Evolutionary conservation across 2,888 invertebrate genomes (phyloP).

Genomic region (Pharmacophagus antenor): DNA sequence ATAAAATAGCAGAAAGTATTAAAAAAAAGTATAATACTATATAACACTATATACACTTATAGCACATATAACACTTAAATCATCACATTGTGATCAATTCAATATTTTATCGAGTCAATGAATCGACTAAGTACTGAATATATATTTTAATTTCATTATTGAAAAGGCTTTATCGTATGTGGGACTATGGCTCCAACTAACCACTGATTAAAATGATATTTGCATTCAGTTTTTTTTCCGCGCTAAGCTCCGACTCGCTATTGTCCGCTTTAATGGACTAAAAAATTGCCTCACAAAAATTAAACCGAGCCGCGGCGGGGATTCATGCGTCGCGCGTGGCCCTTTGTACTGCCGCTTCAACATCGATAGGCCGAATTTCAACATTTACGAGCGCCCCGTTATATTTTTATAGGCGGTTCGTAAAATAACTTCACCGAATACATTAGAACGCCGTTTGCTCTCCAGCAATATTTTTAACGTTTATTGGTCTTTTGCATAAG

Average conservation of each 20-base stretch:
- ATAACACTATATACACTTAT: too few relatives aligned
- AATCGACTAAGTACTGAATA: too few relatives aligned
- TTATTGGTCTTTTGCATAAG: slow-evolving; percentile 71
- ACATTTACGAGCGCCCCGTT: slow-evolving; percentile 65
- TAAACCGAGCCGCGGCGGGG: slow-evolving; percentile 50
- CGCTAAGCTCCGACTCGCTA: slow-evolving; percentile 5
- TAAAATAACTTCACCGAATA: slow-evolving; percentile 73
- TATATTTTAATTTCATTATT: too few relatives aligned
- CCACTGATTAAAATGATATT: background rate
- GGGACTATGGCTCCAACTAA: too few relatives aligned
- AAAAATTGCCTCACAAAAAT: slow-evolving; percentile 58
- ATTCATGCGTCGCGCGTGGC: slow-evolving; percentile 19
- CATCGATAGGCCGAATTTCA: slow-evolving; percentile 68
- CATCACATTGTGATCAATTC: too few relatives aligned
- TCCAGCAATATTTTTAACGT: slow-evolving; percentile 67
- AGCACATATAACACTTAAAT: too few relatives aligned
- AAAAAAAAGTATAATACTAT: too few relatives aligned
- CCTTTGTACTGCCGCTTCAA: slow-evolving; percentile 41
- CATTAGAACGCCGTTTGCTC: slow-evolving; percentile 64
- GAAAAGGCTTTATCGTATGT: too few relatives aligned
- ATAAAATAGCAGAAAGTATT: too few relatives aligned
- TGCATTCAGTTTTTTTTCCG: background rate
- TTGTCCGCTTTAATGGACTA: slow-evolving; percentile 46
- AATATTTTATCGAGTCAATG: too few relatives aligned
- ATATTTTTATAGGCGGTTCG: slow-evolving; percentile 74